Conservation (phyloP, 1,140 invertebrate species). For the Rhagoletis zephyria region DNA sequence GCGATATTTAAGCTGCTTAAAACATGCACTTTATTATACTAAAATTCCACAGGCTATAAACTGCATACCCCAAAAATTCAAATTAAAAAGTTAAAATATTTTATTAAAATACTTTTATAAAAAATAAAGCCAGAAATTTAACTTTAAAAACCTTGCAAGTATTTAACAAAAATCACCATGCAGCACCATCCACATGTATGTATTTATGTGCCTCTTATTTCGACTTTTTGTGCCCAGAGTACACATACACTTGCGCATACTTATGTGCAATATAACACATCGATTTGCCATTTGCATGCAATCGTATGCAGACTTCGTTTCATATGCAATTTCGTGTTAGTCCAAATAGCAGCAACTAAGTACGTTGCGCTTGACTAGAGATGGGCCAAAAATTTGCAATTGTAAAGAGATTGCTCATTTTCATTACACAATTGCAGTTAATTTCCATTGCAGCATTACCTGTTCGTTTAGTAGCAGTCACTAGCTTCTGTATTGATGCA, state of each 20-base stretch:
- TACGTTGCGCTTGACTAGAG: background rate
- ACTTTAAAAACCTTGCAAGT: no score
- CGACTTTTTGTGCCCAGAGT: no score
- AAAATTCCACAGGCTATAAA: no score
- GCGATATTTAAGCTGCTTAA: no score
- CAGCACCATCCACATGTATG: no score
- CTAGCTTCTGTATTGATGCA: background rate
- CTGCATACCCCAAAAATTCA: no score
- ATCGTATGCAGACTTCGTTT: background rate
- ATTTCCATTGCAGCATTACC: background rate
- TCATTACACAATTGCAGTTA: conserved; percentile 20
- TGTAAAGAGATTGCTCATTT: conserved; percentile 3
- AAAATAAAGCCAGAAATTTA: no score
- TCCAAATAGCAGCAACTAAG: background rate
- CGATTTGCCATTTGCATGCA: background rate
- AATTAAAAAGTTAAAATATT: no score
- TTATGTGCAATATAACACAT: background rate
- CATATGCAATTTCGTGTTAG: background rate
- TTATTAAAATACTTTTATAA: no score
- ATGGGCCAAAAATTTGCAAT: background rate
- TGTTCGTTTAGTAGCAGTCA: background rate
- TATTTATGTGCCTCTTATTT: background rate
- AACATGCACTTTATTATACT: no score
- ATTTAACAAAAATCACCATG: no score
- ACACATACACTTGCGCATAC: background rate